Evolutionary conservation across 2,888 invertebrate species (phyloP).

Genomic region (Hylaea fasciaria): DNA sequence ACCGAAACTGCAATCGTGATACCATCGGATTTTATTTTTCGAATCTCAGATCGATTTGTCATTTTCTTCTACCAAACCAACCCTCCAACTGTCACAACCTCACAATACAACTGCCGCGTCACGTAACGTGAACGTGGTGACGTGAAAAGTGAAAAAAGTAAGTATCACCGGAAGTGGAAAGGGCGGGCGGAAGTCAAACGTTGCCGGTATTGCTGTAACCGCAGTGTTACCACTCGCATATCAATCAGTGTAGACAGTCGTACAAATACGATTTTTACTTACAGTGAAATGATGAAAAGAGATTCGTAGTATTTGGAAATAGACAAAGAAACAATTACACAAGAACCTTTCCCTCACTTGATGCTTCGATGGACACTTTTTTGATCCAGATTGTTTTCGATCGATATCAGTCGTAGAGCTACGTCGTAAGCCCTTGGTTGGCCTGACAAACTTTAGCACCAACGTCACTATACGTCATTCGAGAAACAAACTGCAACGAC

Average conservation of each 20-base stretch:
- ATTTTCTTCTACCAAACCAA: constrained; percentile 15
- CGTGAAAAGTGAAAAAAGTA: constrained; percentile 55
- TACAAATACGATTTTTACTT: constrained; percentile 29
- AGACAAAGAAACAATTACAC: no score
- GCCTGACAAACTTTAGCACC: no score
- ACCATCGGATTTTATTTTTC: no score
- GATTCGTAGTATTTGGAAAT: no score
- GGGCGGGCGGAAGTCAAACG: constrained; percentile 49
- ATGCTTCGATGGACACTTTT: no score
- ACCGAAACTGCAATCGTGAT: no score
- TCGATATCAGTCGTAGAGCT: no score
- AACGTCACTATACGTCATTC: no score
- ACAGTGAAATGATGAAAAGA: background rate
- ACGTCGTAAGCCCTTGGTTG: no score
- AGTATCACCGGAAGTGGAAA: constrained; percentile 3
- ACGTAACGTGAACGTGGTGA: constrained; percentile 48
- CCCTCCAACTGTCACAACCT: background rate
- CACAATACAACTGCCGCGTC: constrained; percentile 21
- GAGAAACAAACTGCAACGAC: no score
- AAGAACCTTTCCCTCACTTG: no score
- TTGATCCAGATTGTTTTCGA: no score
- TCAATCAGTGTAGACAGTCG: constrained; percentile 43
- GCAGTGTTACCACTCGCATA: constrained; percentile 18
- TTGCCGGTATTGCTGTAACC: constrained; percentile 29
- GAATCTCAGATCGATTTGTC: background rate